These are phyloP conservation scores for Aramus guarauna DNA, from an alignment of 2,113 vertebrate species.

Conservation along the genomic window DNA sequence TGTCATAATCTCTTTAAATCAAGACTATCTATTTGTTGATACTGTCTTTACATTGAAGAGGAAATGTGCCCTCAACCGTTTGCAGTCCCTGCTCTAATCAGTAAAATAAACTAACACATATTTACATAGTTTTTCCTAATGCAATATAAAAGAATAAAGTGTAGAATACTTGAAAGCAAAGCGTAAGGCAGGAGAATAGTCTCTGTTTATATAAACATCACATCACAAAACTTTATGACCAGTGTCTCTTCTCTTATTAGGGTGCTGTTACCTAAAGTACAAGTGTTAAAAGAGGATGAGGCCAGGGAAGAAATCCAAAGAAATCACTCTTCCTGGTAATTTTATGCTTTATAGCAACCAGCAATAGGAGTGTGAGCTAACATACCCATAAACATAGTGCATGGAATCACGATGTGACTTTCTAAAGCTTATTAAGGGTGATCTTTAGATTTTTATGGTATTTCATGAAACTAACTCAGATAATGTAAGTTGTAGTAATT, in stretches of 20 bases:
- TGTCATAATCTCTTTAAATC: background rate
- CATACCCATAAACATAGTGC: background rate
- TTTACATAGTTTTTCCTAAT: background rate
- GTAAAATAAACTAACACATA: background rate
- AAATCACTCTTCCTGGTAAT: conserved; percentile 45
- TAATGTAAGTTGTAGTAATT: background rate
- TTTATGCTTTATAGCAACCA: background rate
- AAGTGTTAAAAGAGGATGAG: conserved; percentile 54
- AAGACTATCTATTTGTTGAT: background rate
- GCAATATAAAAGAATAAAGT: background rate
- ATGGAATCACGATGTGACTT: background rate
- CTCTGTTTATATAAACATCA: background rate
- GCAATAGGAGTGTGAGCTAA: conserved; percentile 29
- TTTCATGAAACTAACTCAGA: background rate
- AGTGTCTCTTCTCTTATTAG: conserved; percentile 33
- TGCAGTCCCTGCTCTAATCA: background rate
- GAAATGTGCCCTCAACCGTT: background rate
- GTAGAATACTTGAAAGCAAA: background rate
- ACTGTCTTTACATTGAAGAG: background rate
- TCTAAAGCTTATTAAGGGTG: background rate
- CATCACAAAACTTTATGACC: conserved; percentile 5
- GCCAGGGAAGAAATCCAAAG: conserved; percentile 48
- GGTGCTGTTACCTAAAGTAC: conserved; percentile 25
- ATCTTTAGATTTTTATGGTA: background rate
- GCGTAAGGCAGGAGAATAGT: background rate